phyloP scores from a whole-genome alignment of 2,888 invertebrate species.

The Cotesia congregata region DNA sequence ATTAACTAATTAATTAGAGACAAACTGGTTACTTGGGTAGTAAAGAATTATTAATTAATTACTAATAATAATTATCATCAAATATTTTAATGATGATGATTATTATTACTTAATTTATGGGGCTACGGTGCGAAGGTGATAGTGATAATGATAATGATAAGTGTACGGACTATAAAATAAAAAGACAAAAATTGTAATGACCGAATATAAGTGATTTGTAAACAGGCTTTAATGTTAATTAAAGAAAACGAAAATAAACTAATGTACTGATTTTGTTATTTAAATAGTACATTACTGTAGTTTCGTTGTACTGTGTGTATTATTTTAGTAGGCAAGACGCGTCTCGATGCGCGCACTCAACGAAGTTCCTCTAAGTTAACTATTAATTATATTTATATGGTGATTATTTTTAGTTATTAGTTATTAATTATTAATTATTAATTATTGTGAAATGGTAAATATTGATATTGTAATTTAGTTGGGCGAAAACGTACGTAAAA shows the following conservation, averaged over 20 bases:
- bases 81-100: constrained; percentile 9
- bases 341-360: constrained; percentile 50
- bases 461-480: no score
- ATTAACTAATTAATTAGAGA: constrained; percentile 2
- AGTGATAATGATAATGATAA: constrained; percentile 13
- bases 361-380: constrained; percentile 52
- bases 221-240: constrained; percentile 41
- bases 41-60: neutral
- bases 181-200: constrained; percentile 7
- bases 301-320: constrained; percentile 55
- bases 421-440: neutral
- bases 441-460: no score
- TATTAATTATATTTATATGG: neutral
- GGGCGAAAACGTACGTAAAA: no score
- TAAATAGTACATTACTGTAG: neutral
- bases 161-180: constrained; percentile 29
- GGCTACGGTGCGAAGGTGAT: neutral
- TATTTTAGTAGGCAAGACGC: constrained; percentile 61
- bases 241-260: constrained; percentile 42
- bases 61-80: neutral
- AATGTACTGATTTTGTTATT: constrained; percentile 10
- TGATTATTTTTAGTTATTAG: neutral
- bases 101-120: neutral
- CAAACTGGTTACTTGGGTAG: constrained; percentile 1
- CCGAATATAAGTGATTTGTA: constrained; percentile 34